Conservation (phyloP, 2,113 vertebrate genomes). For the Polyodon spathula region DNA sequence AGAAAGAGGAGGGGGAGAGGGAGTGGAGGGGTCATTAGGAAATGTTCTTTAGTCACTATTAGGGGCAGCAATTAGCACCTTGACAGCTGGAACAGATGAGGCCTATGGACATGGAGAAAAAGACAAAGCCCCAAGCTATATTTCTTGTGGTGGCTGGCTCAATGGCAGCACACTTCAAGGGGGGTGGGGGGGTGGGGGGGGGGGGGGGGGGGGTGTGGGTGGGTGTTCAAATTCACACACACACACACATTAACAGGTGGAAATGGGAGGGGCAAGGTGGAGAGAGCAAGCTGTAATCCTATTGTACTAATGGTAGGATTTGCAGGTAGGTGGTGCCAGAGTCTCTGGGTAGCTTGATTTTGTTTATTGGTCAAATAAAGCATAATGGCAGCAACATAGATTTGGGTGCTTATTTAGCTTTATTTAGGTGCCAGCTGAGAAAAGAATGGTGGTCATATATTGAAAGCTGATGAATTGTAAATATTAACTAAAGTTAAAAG, state of each 20-base stretch:
- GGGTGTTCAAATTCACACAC: constrained; percentile 9
- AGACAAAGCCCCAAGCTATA: constrained; percentile 19
- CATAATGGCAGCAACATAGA: background rate
- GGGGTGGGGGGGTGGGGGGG: constrained; percentile 29
- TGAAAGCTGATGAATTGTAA: no score
- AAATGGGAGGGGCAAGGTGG: constrained; percentile 9
- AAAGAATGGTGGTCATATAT: no score
- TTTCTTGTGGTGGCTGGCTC: constrained; percentile 7
- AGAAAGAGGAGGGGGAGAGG: constrained; percentile 36
- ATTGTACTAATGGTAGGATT: constrained; percentile 19
- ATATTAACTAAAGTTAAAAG: no score
- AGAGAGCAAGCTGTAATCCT: constrained; percentile 18
- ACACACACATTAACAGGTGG: constrained; percentile 20
- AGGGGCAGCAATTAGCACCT: constrained; percentile 44
- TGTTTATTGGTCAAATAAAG: background rate
- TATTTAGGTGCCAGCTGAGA: background rate
- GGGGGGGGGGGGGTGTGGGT: constrained; percentile 1
- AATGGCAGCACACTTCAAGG: background rate
- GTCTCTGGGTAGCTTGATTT: background rate
- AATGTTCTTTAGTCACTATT: constrained; percentile 40
- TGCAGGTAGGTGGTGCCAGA: constrained; percentile 13
- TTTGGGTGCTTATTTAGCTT: background rate
- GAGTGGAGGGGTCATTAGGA: constrained; percentile 40
- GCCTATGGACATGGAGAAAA: constrained; percentile 20
- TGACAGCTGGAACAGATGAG: constrained; percentile 46